phyloP scores from a whole-genome alignment of 1,140 invertebrate genomes.

The Tetranychus cinnabarinus region DNA sequence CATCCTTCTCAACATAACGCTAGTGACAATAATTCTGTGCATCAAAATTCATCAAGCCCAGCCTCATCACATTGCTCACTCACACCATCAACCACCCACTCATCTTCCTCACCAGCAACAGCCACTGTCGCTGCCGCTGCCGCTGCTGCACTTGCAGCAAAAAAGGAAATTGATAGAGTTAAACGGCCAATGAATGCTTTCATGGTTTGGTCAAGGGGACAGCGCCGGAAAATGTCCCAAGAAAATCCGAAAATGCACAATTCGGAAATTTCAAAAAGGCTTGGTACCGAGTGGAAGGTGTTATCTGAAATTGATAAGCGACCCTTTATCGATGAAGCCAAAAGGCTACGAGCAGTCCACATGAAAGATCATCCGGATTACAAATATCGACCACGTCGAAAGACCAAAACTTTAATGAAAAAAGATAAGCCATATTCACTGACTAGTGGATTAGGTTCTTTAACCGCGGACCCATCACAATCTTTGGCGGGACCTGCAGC shows the following conservation, averaged over 20 bases:
- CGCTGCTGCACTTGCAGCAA: background rate
- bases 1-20: background rate
- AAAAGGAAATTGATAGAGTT: slow-evolving; percentile 42
- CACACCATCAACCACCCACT: background rate
- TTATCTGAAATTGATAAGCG: slow-evolving; percentile 86
- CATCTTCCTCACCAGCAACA: background rate
- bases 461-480: background rate
- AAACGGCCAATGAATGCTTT: slow-evolving; percentile 99
- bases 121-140: background rate
- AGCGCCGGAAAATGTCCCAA: slow-evolving; percentile 94
- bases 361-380: slow-evolving; percentile 99
- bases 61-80: background rate
- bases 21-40: too few relatives aligned
- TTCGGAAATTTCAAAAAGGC: slow-evolving; percentile 86
- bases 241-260: slow-evolving; percentile 99
- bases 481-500: slow-evolving; percentile 16
- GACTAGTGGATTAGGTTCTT: slow-evolving; percentile 16
- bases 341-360: slow-evolving; percentile 85
- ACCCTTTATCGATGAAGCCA: slow-evolving; percentile 98
- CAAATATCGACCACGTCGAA: slow-evolving; percentile 55
- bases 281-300: slow-evolving; percentile 96
- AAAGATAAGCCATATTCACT: slow-evolving; percentile 82
- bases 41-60: background rate
- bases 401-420: slow-evolving; percentile 80
- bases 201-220: slow-evolving; percentile 97